phyloP scores from a whole-genome alignment of 2,797 vertebrate genomes.

The Rhinella marina region DNA sequence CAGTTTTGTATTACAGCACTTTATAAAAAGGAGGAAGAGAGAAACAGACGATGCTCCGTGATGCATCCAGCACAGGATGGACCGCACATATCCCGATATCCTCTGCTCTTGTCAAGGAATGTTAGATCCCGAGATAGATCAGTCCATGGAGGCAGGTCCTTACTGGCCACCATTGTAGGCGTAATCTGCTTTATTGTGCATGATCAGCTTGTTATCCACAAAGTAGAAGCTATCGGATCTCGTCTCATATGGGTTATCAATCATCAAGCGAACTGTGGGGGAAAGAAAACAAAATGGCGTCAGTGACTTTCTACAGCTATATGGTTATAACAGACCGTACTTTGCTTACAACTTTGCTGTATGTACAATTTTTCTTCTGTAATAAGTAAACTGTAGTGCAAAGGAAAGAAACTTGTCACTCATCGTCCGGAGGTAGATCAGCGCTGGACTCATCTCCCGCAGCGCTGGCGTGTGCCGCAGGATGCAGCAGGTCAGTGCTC shows the following conservation, averaged over 20 bases:
- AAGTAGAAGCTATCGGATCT: constrained; percentile 99
- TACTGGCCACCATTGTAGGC: constrained; percentile 96
- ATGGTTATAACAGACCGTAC: too few relatives aligned
- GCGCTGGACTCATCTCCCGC: too few relatives aligned
- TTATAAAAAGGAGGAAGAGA: constrained; percentile 6
- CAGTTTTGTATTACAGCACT: constrained; percentile 29
- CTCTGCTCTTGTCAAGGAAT: constrained; percentile 23
- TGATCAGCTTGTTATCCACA: constrained; percentile 98
- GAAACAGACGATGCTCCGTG: background rate
- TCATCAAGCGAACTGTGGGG: constrained; percentile 90
- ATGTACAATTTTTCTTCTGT: too few relatives aligned
- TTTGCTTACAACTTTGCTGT: too few relatives aligned
- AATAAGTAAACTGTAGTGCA: too few relatives aligned
- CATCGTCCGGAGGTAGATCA: too few relatives aligned
- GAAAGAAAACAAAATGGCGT: background rate
- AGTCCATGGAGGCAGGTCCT: background rate
- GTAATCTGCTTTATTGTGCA: constrained; percentile 99
- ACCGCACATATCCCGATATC: background rate
- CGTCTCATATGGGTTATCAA: constrained; percentile 94
- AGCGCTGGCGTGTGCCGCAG: too few relatives aligned
- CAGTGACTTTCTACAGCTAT: too few relatives aligned
- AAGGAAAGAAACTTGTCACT: too few relatives aligned
- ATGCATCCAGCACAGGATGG: background rate
- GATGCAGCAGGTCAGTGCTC: too few relatives aligned
- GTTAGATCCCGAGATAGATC: background rate